Base-by-base conservation (phyloP, 1,140 invertebrate species). In the Amphibalanus amphitrite region DNA sequence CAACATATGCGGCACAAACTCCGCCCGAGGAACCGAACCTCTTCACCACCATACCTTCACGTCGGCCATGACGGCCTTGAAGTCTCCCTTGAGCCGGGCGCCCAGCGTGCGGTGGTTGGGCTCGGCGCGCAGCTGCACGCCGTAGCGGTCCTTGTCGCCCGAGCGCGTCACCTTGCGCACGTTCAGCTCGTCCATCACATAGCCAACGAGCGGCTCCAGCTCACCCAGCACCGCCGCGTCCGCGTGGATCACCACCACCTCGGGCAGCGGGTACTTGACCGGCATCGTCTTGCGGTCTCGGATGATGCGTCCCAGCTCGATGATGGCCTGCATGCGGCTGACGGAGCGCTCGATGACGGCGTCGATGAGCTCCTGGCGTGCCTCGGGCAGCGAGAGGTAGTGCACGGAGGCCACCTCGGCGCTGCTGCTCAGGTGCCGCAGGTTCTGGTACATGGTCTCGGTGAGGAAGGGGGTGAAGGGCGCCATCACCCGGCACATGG, bases 401-500 rank as follows among this genome's bases (percentile, higher is more conserved):
- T 97, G 93, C 0, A 97, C 87, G 17, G 91, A 93, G 29, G 47
- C 17, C 47, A 59, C 47, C 47, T 59, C 47, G 47, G 47, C 47
- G 47, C 47, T 59, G 33, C 28, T 30, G 65, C 38, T 30, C 8
- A 64, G 29, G 6, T 26, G 82, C 59, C 85, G 85, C 72, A 98
- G 79, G 70, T 90, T 90, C 79, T 96, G 92, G 81, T 93, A 99
- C 86, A 99, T 96, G 30, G 89, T 86, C 81, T 99, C 97, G 26
- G 94, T 91, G 26, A 99, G 82, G 80, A 97, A 99, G 0, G 97
- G 97, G 6, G 94, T 97, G 81, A 99, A 98, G 0, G 97, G 94
- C 10, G 97, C 91, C 88, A 98, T 97, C 65, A 97, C 87, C 76
- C 90, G 85, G 0, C 90, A 87, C 87, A 99, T 94, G 69, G 89